Evolutionary conservation across 2,797 vertebrate genomes (phyloP).

Genomic region (Squalus acanthias): DNA sequence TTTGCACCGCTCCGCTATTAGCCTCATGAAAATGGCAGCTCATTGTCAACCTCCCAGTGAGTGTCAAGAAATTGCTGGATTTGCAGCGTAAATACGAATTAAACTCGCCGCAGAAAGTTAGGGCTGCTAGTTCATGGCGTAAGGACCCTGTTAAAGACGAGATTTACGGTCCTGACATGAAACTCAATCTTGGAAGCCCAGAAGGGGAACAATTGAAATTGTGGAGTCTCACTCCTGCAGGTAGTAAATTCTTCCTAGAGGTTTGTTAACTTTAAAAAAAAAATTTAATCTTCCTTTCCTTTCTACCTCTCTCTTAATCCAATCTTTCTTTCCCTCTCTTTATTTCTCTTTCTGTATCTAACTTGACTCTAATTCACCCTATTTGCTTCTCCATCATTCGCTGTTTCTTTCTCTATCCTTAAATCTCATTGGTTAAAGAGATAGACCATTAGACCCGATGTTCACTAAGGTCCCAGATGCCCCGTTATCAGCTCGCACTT

Average conservation of each 20-base stretch:
- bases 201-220: background rate
- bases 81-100: background rate
- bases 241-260: background rate
- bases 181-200: background rate
- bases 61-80: background rate
- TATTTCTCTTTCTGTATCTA: background rate
- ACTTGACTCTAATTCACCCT: background rate
- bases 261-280: background rate
- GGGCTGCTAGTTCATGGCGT: background rate
- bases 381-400: background rate
- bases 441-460: no score
- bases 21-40: no score
- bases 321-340: background rate
- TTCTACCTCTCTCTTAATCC: background rate
- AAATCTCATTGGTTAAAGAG: background rate
- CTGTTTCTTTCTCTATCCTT: background rate
- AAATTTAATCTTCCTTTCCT: background rate
- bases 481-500: no score
- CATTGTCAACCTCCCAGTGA: no score
- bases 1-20: no score
- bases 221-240: background rate
- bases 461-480: background rate
- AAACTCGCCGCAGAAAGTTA: background rate
- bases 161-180: background rate
- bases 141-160: background rate